Conservation (phyloP, 2,113 vertebrate species). For the Bambusicola thoracicus region DNA sequence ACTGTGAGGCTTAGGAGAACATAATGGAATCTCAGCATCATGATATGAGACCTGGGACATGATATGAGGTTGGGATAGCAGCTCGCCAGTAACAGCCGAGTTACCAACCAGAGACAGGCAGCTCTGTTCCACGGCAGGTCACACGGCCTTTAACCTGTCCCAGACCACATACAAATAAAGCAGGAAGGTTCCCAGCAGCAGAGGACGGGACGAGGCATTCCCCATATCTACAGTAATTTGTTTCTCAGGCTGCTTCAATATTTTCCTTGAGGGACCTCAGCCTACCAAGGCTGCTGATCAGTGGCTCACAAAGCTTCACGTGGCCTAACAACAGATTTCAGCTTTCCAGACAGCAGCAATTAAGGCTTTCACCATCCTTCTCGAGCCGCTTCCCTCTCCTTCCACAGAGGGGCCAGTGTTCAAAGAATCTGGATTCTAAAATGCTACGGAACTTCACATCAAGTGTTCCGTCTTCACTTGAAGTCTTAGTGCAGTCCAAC, state of each 20-base stretch:
- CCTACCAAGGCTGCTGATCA: not conserved
- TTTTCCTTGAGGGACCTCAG: not conserved
- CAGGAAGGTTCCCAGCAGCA: not conserved
- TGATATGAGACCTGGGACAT: not conserved
- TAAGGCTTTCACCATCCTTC: not conserved
- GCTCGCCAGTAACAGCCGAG: not conserved
- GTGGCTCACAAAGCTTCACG: fast-evolving
- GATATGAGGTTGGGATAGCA: too few relatives aligned
- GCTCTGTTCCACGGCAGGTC: not conserved
- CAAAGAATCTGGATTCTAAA: conserved; percentile 61
- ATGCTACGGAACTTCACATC: conserved; percentile 31
- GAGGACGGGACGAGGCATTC: not conserved
- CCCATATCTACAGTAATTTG: not conserved
- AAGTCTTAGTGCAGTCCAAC: not conserved
- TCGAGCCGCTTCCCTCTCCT: not conserved
- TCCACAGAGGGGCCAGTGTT: not conserved
- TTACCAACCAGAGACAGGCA: not conserved
- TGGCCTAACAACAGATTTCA: not conserved
- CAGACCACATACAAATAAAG: not conserved
- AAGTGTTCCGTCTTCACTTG: conserved; percentile 29
- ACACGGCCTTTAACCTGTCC: not conserved
- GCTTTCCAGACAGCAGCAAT: not conserved
- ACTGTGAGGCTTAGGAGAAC: not conserved
- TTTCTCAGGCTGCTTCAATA: not conserved
- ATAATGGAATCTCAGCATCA: not conserved